Conservation (phyloP, 2,888 invertebrate species). For the Rhagonycha fulva region DNA sequence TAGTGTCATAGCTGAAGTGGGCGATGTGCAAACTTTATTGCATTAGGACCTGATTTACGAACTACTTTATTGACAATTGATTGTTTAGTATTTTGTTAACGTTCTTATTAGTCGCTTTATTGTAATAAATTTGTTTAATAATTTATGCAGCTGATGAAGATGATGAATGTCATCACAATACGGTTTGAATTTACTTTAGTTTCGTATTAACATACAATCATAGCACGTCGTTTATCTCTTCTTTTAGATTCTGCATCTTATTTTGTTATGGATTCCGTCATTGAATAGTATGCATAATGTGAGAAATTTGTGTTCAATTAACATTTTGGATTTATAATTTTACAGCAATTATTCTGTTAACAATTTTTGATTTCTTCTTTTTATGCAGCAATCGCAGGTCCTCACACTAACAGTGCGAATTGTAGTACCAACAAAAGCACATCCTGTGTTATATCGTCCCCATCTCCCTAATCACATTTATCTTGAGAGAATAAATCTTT, state of each 20-base stretch:
- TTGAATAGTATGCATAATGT: no score
- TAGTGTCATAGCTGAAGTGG: conserved; percentile 18
- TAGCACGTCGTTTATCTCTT: background rate
- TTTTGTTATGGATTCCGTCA: background rate
- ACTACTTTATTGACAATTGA: conserved; percentile 18
- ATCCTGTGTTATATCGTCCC: conserved; percentile 33
- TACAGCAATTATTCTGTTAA: no score
- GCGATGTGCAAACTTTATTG: conserved; percentile 15
- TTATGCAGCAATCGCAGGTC: conserved; percentile 18
- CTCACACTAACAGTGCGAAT: conserved; percentile 37
- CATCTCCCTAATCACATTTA: conserved; percentile 30
- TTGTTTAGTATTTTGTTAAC: conserved; percentile 19
- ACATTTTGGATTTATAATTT: background rate
- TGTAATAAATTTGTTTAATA: conserved; percentile 8
- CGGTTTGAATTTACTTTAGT: background rate
- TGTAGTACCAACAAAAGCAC: conserved; percentile 33
- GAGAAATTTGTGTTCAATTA: background rate
- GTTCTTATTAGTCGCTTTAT: conserved; percentile 13
- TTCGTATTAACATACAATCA: background rate
- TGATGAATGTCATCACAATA: background rate
- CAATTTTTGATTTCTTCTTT: background rate
- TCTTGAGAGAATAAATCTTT: conserved; percentile 16
- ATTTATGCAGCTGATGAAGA: conserved; percentile 12
- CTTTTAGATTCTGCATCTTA: background rate
- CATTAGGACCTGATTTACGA: conserved; percentile 23